Evolutionary conservation across 2,888 invertebrate species (phyloP), one percentile per base, ranked within the genome.

Genomic region (Onchidella celtica): DNA sequence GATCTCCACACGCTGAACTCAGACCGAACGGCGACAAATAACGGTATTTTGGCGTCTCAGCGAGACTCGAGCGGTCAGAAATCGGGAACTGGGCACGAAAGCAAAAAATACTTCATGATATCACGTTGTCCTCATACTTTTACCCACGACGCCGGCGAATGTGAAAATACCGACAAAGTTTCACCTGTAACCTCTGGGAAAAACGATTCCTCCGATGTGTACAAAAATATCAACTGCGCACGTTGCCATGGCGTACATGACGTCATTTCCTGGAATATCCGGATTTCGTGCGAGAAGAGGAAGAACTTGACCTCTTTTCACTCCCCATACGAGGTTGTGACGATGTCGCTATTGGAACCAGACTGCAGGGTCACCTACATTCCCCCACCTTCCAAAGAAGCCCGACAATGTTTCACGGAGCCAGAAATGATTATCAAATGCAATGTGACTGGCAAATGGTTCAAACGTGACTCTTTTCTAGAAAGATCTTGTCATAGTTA

Each of bases 401-500:
- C 38, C 59, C 72, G 83, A 4, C 61, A 77, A 24, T 83, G 83
- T 27, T 77, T 78, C 81, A 59, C 40, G 6, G 36, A 66, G 40
- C 38, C 66, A 66, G 72, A 57, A 21, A 81, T 84, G 68, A 65
- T 82, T 3, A 66, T 61, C 21, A 47, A 59, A 14, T 84, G 84
- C 74, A 84, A 84, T 66, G 70, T 74, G 34, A 85, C 85, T 3
- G 81, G 81, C 11, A 61, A 40, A 29, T 85, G 85, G 85, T 47
- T 76, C 6, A 74, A 55, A 47, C 79, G 65, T 9, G 81, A 83
- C 55, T 75, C 82, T 38, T 83, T 84, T 47, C 21, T 81, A 14
- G 83, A 86, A 29, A 76, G 82, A 57, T 83, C 85, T 3, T 86
- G 85, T 65, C 55, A 68, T 14, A 79, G 82, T 14, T 84, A 82